A percentile compares a stretch with the other conserved stretches of the same genome.
Conservation (phyloP, 2,797 vertebrate species). For the Trachops cirrhosus region DNA sequence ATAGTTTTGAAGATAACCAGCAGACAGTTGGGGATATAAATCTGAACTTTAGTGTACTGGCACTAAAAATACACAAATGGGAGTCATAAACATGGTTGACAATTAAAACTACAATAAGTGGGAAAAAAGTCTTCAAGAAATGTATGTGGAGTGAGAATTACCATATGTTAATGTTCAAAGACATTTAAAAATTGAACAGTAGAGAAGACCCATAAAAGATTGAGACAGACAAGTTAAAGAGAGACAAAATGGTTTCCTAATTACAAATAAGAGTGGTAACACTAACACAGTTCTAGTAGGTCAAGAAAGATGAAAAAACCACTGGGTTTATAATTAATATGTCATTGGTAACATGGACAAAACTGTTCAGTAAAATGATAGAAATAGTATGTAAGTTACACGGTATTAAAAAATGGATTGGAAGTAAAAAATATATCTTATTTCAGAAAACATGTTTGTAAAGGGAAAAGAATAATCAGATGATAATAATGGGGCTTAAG, state of each 20-base stretch:
- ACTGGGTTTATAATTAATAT: background rate
- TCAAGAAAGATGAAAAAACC: background rate
- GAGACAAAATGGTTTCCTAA: background rate
- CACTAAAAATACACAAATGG: background rate
- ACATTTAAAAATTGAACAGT: background rate
- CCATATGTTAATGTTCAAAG: background rate
- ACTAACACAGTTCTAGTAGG: background rate
- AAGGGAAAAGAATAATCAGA: background rate
- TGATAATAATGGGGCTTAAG: background rate
- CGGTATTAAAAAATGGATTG: background rate
- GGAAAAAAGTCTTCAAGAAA: background rate
- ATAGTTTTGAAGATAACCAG: background rate
- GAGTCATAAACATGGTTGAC: background rate
- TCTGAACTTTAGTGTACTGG: background rate
- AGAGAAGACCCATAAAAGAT: background rate
- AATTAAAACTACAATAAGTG: background rate
- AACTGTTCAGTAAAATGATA: background rate
- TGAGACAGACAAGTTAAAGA: background rate
- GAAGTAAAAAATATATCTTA: background rate
- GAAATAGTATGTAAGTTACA: background rate
- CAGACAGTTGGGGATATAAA: background rate
- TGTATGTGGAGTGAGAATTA: background rate
- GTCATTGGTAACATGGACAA: background rate
- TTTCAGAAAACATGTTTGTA: background rate
- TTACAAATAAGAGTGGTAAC: background rate